Base-by-base conservation (phyloP, 2,888 invertebrate species). In the Acronicta psi region DNA sequence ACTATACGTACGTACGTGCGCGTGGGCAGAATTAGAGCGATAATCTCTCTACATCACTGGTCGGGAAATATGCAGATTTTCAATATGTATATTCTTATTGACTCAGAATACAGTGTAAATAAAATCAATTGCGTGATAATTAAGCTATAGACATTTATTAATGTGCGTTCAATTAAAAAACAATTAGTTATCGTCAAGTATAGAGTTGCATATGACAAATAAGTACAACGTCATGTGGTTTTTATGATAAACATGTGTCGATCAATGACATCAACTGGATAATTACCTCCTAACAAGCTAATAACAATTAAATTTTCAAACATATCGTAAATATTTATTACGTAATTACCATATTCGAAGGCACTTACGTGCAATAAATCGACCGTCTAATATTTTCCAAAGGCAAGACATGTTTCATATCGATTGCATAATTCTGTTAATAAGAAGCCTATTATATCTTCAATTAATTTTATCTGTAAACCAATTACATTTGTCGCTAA, bases 391-490 rank as follows among this genome's bases (percentile, higher is more conserved):
- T 29, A 2, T 10, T 44, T 54, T 29, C 46, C 38, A 61, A 59
- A 69, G 36, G 25, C 37, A 51, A 50, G 2, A 40, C 36, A 34
- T 40, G 37, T 55, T 58, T 20, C 41, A 17, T 37, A 56, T 18
- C 17, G 14, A 20, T 70, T 77, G 53, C 54, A 53, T 59, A 64
- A 66, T 52, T 69, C 51, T 31, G 16, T 57, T 29, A 47, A 58
- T 36, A 45, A 18, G 25, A 41, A 17, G 43, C 9, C 25, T 54
- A 16, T 13, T 62, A 58, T 43, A n/a, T 11, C 8, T 67, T 69
- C 65, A 68, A 74, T 76, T 71, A 62, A 54, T 57, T 71, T 77
- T 79, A 68, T 75, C 75, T 56, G 58, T 50, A 63, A 67, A 67
- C 60, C 71, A 73, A 75, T 80, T 77, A 73, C 55, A 50, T 68